Percentiles rank a stretch among this genome's conserved stretches.
Conservation (phyloP, 2,113 vertebrate species). For the Neotoma lepida region DNA sequence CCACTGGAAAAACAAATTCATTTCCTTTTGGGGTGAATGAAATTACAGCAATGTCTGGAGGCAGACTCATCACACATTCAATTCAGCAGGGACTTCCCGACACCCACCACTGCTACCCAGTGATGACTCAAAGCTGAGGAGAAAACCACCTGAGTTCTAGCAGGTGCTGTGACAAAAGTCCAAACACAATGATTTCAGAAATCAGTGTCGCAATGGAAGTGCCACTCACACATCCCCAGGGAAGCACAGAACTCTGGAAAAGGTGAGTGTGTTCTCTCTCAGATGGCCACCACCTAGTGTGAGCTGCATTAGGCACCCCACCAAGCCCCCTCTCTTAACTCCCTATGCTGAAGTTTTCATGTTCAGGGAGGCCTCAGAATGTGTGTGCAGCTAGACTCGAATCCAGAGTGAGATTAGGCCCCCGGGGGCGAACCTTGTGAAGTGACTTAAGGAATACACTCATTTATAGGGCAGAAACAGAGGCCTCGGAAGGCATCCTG, state of each 20-base stretch:
- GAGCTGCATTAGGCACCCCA: not conserved
- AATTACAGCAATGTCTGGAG: not conserved
- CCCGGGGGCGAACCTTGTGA: not conserved
- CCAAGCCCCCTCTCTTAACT: too few relatives aligned
- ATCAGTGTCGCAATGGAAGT: not conserved
- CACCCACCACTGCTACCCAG: not conserved
- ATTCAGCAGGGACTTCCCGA: constrained; percentile 38
- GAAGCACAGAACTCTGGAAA: not conserved
- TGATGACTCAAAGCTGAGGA: not conserved
- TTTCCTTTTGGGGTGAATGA: constrained; percentile 48
- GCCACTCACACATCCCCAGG: not conserved
- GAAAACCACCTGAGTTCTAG: not conserved
- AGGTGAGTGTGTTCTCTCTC: not conserved
- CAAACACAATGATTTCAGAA: not conserved
- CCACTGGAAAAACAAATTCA: not conserved
- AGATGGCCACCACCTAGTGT: too few relatives aligned
- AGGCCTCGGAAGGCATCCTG: not conserved
- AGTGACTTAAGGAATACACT: not conserved
- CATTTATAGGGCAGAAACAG: not conserved
- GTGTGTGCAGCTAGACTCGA: not conserved
- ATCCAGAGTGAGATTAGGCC: not conserved
- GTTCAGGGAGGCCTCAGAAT: not conserved
- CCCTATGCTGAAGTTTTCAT: not conserved
- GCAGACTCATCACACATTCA: constrained; percentile 29
- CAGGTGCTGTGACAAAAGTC: not conserved